phyloP scores from a whole-genome alignment of 1,140 invertebrate genomes.

The Drosophila kurseongensis region DNA sequence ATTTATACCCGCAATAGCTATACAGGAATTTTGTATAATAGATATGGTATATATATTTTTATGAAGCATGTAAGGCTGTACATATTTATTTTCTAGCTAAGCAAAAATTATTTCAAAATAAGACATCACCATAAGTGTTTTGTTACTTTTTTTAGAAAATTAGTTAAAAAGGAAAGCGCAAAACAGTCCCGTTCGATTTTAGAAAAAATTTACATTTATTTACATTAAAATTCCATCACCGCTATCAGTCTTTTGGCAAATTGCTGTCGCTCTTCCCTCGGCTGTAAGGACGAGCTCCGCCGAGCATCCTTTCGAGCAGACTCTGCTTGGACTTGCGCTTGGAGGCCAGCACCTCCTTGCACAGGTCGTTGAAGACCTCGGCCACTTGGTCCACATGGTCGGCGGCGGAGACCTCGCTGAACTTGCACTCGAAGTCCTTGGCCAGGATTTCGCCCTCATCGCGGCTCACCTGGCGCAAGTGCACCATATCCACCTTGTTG shows the following conservation, averaged over 20 bases:
- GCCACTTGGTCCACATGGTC: constrained; percentile 93
- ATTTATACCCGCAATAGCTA: no score
- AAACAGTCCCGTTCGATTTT: neutral
- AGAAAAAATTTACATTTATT: constrained; percentile 55
- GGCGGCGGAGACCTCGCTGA: constrained; percentile 95
- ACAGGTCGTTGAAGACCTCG: constrained; percentile 93
- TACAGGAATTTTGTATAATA: no score
- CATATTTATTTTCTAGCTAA: no score
- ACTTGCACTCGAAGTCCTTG: constrained; percentile 94
- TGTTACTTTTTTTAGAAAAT: neutral
- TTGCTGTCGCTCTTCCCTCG: constrained; percentile 94
- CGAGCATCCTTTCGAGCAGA: constrained; percentile 91
- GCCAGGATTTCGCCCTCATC: constrained; percentile 95
- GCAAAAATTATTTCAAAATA: no score
- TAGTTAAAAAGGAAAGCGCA: no score
- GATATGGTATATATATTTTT: no score
- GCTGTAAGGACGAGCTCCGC: constrained; percentile 90
- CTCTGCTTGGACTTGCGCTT: constrained; percentile 94
- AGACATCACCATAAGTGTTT: no score
- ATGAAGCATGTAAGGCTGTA: no score
- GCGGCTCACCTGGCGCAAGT: constrained; percentile 93
- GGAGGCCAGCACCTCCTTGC: constrained; percentile 91
- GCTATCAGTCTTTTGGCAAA: constrained; percentile 90
- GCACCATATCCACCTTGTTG: constrained; percentile 97
- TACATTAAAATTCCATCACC: constrained; percentile 22